Percentiles rank a stretch among this genome's conserved stretches.
phyloP scores from a whole-genome alignment of 2,888 invertebrate genomes.

The Morpho helenor region DNA sequence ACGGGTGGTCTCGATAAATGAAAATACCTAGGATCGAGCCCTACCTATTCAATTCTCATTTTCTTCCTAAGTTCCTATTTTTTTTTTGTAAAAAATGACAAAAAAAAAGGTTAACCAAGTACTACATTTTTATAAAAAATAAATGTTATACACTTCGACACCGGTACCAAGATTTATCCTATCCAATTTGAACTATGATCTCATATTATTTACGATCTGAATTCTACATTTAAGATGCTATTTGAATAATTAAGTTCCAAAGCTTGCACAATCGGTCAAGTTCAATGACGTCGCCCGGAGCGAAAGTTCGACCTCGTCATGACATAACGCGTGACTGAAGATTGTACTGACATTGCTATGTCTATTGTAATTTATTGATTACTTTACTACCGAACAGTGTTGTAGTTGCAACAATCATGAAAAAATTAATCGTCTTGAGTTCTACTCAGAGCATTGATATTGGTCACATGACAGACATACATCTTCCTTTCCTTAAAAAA shows the following conservation, averaged over 20 bases:
- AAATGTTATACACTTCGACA: neutral
- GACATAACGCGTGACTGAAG: slow-evolving; percentile 35
- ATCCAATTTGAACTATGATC: slow-evolving; percentile 17
- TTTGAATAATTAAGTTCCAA: slow-evolving; percentile 7
- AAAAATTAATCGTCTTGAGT: too few species aligned
- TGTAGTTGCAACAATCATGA: too few species aligned
- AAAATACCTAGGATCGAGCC: too few species aligned
- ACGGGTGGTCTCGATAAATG: too few species aligned
- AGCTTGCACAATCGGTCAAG: slow-evolving; percentile 40
- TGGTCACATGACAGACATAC: too few species aligned
- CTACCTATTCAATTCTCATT: too few species aligned
- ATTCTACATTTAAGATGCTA: neutral
- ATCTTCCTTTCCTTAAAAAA: too few species aligned
- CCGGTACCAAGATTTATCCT: slow-evolving; percentile 2
- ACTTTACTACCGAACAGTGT: neutral
- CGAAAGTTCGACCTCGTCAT: slow-evolving; percentile 55
- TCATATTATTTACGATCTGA: slow-evolving; percentile 10
- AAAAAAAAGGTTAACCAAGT: too few species aligned
- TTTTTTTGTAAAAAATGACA: too few species aligned
- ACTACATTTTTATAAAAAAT: too few species aligned
- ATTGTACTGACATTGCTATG: slow-evolving; percentile 17
- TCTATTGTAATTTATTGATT: slow-evolving; percentile 2
- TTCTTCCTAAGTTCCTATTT: too few species aligned
- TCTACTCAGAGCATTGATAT: too few species aligned
- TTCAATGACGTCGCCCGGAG: slow-evolving; percentile 55